Conservation (phyloP, 2,888 invertebrate genomes). For the Craniophora ligustri region DNA sequence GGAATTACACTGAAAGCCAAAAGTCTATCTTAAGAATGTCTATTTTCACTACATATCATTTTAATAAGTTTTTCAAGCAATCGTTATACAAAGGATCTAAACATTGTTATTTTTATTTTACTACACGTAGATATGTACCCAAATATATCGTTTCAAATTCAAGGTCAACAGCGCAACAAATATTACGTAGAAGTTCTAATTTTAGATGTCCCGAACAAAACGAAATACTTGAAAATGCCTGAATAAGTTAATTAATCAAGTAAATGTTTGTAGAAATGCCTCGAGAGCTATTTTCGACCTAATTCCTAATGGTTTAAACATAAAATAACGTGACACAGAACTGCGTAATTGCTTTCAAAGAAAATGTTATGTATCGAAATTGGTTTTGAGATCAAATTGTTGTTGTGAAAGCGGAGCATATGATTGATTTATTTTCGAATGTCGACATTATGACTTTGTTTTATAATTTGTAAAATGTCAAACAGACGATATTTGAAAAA, state of each 20-base stretch:
- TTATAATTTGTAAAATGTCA: not conserved
- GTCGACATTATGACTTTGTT: slow-evolving; percentile 1
- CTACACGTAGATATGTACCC: too few species aligned
- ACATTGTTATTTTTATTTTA: slow-evolving; percentile 22
- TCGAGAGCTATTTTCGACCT: slow-evolving; percentile 6
- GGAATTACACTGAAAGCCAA: too few species aligned
- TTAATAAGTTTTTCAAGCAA: too few species aligned
- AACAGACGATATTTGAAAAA: not conserved
- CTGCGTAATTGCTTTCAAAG: slow-evolving; percentile 8
- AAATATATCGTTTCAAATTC: slow-evolving; percentile 19
- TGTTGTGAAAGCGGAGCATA: not conserved
- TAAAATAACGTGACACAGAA: slow-evolving; percentile 8
- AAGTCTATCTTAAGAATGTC: too few species aligned
- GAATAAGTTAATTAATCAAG: slow-evolving; percentile 51
- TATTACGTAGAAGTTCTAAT: slow-evolving; percentile 34
- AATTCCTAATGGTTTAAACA: slow-evolving; percentile 15
- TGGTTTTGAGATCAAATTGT: slow-evolving; percentile 16
- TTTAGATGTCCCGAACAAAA: slow-evolving; percentile 40
- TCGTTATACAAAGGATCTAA: slow-evolving; percentile 1
- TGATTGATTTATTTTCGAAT: slow-evolving; percentile 30
- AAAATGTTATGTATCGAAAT: slow-evolving; percentile 21
- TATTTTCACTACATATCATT: too few species aligned
- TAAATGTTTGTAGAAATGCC: slow-evolving; percentile 11
- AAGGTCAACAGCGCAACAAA: slow-evolving; percentile 14
- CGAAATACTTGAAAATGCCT: slow-evolving; percentile 32